A percentile compares a stretch with the other conserved stretches of the same genome.
phyloP scores from a whole-genome alignment of 2,888 invertebrate genomes.

The Athalia circularis region DNA sequence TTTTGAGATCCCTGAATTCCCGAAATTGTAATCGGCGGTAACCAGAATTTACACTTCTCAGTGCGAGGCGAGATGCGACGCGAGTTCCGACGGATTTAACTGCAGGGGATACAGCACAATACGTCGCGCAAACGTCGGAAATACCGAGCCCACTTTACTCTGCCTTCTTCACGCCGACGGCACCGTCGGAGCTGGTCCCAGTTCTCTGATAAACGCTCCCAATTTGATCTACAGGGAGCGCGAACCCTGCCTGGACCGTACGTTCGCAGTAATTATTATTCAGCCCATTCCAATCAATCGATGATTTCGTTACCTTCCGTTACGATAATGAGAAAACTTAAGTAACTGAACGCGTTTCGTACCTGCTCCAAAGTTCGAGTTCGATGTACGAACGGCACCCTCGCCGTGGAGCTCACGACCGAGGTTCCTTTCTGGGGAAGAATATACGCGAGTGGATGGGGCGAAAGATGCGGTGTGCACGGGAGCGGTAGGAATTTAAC shows the following conservation, averaged over 20 bases:
- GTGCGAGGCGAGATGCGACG: conserved; percentile 79
- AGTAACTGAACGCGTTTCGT: not conserved
- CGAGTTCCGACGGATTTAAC: conserved; percentile 78
- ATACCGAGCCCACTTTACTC: conserved; percentile 62
- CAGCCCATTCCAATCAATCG: not conserved
- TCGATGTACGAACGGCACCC: conserved; percentile 82
- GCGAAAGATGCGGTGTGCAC: conserved; percentile 82
- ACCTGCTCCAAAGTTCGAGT: conserved; percentile 81
- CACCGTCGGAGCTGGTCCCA: conserved; percentile 86
- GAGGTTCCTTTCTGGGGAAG: conserved; percentile 79
- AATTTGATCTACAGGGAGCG: conserved; percentile 86
- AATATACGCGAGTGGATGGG: conserved; percentile 87
- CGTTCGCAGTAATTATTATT: conserved; percentile 66
- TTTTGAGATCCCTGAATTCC: no score
- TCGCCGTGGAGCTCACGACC: conserved; percentile 79
- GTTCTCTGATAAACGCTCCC: conserved; percentile 78
- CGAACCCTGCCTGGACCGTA: conserved; percentile 90
- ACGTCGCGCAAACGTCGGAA: conserved; percentile 61
- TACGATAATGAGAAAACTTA: not conserved
- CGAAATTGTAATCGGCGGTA: not conserved
- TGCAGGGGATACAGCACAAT: conserved; percentile 82
- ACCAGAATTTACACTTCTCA: conserved; percentile 53
- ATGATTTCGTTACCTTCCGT: not conserved
- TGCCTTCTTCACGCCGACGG: conserved; percentile 90
- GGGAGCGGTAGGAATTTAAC: conserved; percentile 76